A percentile compares a stretch with the other conserved stretches of the same genome.
phyloP scores from a whole-genome alignment of 2,888 invertebrate species.

The Elmis aenea region DNA sequence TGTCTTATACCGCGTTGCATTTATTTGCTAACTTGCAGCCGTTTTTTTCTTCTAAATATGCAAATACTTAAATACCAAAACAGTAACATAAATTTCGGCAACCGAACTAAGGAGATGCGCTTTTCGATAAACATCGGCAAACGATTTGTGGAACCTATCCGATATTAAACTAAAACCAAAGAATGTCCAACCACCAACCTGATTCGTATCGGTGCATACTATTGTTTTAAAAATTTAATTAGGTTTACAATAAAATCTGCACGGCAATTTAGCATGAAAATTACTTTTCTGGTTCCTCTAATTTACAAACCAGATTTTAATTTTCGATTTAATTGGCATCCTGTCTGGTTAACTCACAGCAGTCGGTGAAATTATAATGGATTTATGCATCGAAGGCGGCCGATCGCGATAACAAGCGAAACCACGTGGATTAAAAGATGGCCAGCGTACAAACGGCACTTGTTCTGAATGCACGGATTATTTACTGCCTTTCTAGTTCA shows the following conservation, averaged over 20 bases:
- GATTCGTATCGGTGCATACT: too few species aligned
- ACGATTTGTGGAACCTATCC: too few species aligned
- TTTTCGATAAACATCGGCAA: too few species aligned
- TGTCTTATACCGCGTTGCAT: conserved; percentile 18
- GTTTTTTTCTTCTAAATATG: conserved; percentile 13
- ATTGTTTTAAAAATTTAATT: too few species aligned
- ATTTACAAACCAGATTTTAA: conserved; percentile 7
- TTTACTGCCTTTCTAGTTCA: conserved; percentile 7
- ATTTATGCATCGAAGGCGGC: conserved; percentile 12
- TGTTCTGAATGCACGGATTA: conserved; percentile 9
- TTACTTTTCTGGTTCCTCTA: conserved; percentile 1
- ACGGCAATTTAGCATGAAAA: conserved; percentile 1
- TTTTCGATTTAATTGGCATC: conserved; percentile 15
- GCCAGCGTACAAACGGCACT: conserved; percentile 10
- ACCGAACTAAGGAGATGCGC: too few species aligned
- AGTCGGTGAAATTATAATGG: conserved; percentile 14
- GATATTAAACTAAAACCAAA: too few species aligned
- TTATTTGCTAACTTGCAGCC: conserved; percentile 10
- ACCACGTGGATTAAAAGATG: conserved; percentile 4
- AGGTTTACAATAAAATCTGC: too few species aligned
- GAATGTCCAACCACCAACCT: too few species aligned
- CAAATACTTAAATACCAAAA: conserved; percentile 9
- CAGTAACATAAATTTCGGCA: conserved; percentile 7
- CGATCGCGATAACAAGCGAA: conserved; percentile 13
- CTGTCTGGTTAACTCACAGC: conserved; percentile 5